Evolutionary conservation across 1,140 invertebrate genomes (phyloP), one percentile per base, ranked within the genome.

Genomic region (Drosophila eugracilis): DNA sequence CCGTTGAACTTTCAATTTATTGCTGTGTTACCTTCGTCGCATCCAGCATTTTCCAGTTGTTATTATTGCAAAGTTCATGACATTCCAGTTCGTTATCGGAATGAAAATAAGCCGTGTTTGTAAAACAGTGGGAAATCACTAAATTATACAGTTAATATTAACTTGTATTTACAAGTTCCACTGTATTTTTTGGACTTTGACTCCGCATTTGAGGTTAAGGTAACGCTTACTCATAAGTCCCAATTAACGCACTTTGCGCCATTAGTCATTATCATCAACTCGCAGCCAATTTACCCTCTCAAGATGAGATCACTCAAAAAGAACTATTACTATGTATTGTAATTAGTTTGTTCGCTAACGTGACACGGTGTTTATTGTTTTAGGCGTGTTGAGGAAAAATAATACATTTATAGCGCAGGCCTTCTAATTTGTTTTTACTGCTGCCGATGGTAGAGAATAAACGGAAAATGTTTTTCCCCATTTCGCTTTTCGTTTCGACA

Each of bases 261-360:
- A 70, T 86, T 77, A 86, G 81, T 88, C 83, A 86, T 70, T 55
- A 70, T 70, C 48, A 76, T 80, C 55, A 53, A 66, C 59, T 71
- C 60, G 62, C 50, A 80, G 59, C 72, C 57, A 89, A 83, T 86
- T 86, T 81, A 78, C 42, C 21, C 66, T 73, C 79, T 73, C 75
- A 58, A 47, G 66, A 86, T 77, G 80, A 85, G 81, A 85, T 85
- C 80, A 86, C 65, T 39, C 26, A 17, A 34, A 75, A 69, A 59
- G 78, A 55, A 70, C 48, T 67, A 70, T 49, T 80, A 41, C 58
- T 48, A 59, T 26, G 66, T 63, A 47, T 65, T 36, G 17, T 86
- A 85, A 85, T 85, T 85, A 85, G 81, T 81, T 85, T 74, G 67
- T 86, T 70, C 77, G 79, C 74, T 76, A 86, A 77, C 81, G 73